Conservation (phyloP, 2,113 vertebrate genomes). For the Xiphias gladius region DNA sequence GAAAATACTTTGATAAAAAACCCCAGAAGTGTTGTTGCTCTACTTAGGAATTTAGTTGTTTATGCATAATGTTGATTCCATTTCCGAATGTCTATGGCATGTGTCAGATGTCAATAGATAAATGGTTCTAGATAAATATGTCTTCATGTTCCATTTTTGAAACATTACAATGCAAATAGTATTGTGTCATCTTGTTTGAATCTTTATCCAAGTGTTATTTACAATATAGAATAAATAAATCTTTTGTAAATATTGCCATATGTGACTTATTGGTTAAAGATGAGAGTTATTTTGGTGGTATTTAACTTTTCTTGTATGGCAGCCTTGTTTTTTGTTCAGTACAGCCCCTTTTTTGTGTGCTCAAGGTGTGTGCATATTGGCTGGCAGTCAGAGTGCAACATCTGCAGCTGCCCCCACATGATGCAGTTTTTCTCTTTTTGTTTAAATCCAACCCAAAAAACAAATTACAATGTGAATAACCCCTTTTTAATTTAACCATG, state of each 20-base stretch:
- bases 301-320: not conserved
- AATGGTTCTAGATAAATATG: conserved; percentile 18
- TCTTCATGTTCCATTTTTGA: conserved; percentile 23
- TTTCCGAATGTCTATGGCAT: conserved; percentile 32
- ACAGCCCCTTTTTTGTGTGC: not conserved
- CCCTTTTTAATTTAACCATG: conserved; percentile 12
- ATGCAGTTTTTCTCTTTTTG: not conserved
- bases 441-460: conserved; percentile 41
- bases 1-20: not conserved
- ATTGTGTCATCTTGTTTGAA: not conserved
- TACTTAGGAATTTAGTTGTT: conserved; percentile 26
- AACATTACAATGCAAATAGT: not conserved
- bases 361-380: conserved; percentile 37
- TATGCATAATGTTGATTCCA: conserved; percentile 9
- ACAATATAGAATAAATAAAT: conserved; percentile 19
- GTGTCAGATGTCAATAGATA: conserved; percentile 37
- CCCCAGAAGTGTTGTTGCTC: not conserved
- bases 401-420: conserved; percentile 18
- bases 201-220: not conserved
- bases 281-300: not conserved
- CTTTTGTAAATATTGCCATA: not conserved
- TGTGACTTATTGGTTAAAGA: not conserved
- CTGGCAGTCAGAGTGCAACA: conserved; percentile 7
- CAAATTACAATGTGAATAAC: conserved; percentile 5
- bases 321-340: not conserved